A percentile compares a stretch with the other conserved stretches of the same genome.
Conservation (phyloP, 1,140 invertebrate species). For the Popillia japonica region DNA sequence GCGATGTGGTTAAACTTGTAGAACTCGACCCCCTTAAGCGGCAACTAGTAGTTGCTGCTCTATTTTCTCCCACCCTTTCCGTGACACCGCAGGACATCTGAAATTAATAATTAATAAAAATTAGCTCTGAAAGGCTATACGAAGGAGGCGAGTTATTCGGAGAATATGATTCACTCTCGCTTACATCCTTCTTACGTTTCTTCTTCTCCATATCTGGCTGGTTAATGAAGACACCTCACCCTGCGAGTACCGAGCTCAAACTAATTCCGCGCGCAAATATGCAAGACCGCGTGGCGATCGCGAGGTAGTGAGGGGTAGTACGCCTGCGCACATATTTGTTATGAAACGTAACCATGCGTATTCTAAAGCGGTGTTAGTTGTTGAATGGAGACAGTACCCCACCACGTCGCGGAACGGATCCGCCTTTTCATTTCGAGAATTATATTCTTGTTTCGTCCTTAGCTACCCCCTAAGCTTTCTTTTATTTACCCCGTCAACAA, state of each 20-base stretch:
- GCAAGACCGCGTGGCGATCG: not conserved
- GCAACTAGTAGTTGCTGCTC: slow-evolving; percentile 50
- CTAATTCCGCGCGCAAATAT: slow-evolving; percentile 9
- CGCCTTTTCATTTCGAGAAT: not conserved
- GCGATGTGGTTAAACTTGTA: slow-evolving; percentile 51
- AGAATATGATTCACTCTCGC: not conserved
- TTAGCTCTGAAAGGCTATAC: too few species aligned
- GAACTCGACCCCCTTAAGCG: slow-evolving; percentile 51
- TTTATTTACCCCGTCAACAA: too few species aligned
- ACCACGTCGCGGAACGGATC: not conserved
- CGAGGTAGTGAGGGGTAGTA: not conserved
- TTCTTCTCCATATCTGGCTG: not conserved
- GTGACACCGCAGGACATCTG: slow-evolving; percentile 61
- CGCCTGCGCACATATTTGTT: not conserved
- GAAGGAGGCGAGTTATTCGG: too few species aligned
- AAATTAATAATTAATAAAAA: too few species aligned
- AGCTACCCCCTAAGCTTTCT: not conserved
- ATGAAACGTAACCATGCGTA: not conserved
- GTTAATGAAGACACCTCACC: slow-evolving; percentile 9
- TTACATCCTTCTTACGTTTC: not conserved
- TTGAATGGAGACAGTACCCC: not conserved
- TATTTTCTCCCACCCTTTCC: slow-evolving; percentile 57
- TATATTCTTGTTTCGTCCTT: not conserved
- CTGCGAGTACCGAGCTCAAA: not conserved
- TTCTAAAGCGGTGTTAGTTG: too few species aligned